phyloP scores from a whole-genome alignment of 2,113 vertebrate species.

The Percina caprodes region DNA sequence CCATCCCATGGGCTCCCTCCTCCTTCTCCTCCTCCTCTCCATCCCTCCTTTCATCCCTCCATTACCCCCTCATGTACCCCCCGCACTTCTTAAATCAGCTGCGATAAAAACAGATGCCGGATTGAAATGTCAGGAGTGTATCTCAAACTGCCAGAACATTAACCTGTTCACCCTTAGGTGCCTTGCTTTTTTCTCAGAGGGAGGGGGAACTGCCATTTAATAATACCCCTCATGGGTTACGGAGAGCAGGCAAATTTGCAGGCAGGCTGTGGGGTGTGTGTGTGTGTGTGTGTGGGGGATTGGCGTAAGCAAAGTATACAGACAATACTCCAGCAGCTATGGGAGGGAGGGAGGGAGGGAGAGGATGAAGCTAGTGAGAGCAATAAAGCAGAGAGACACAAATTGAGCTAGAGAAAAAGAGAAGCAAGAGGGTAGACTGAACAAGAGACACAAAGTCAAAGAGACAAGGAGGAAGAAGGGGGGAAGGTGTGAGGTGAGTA shows the following conservation, averaged over 20 bases:
- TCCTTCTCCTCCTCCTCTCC: slow-evolving; percentile 29
- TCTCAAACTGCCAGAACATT: slow-evolving; percentile 87
- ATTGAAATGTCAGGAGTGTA: slow-evolving; percentile 87
- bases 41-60: slow-evolving; percentile 48
- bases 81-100: slow-evolving; percentile 80
- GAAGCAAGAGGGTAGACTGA: slow-evolving; percentile 25
- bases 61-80: slow-evolving; percentile 39
- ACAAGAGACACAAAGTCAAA: slow-evolving; percentile 46
- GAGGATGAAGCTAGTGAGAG: slow-evolving; percentile 1
- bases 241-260: slow-evolving; percentile 56
- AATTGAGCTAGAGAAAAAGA: slow-evolving; percentile 17
- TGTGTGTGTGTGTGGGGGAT: background rate
- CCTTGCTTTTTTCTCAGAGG: slow-evolving; percentile 66
- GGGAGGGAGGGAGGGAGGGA: slow-evolving; percentile 16
- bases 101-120: slow-evolving; percentile 83
- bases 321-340: slow-evolving; percentile 43
- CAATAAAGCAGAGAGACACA: slow-evolving; percentile 47
- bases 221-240: slow-evolving; percentile 74
- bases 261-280: slow-evolving; percentile 14
- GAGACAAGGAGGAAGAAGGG: slow-evolving; percentile 20
- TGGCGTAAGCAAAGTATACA: slow-evolving; percentile 61
- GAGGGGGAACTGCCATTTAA: slow-evolving; percentile 71
- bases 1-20: slow-evolving; percentile 49
- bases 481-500: slow-evolving; percentile 42
- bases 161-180: slow-evolving; percentile 82